These are phyloP conservation scores for Drosophila serrata DNA, from an alignment of 1,140 invertebrate genomes.

Conservation along the genomic window DNA sequence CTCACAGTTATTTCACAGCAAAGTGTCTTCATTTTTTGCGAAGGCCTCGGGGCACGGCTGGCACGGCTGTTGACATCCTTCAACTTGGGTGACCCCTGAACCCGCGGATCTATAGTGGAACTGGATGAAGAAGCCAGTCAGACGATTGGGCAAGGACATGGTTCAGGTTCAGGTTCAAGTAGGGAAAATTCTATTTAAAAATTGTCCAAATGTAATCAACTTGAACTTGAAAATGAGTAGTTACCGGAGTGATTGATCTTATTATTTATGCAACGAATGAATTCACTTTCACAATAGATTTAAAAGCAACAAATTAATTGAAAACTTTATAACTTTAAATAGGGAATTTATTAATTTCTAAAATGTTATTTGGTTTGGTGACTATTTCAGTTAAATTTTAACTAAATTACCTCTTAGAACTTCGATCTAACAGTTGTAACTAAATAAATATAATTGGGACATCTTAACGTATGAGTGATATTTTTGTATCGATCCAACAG, in stretches of 20 bases:
- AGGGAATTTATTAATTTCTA: neutral
- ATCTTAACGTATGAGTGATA: neutral
- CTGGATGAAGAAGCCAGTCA: conserved; percentile 1
- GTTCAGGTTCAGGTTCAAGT: conserved; percentile 8
- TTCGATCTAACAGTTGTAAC: too few relatives aligned
- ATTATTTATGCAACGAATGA: neutral
- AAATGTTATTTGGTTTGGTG: neutral
- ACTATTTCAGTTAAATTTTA: neutral
- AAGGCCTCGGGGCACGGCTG: conserved; percentile 22
- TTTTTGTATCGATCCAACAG: neutral
- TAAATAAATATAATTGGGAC: neutral
- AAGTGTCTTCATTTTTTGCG: conserved; percentile 28
- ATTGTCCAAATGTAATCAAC: neutral
- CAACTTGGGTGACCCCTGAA: conserved; percentile 13
- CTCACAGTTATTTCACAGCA: conserved; percentile 41
- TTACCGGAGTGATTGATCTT: neutral
- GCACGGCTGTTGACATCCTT: conserved; percentile 42
- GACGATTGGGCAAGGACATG: conserved; percentile 13
- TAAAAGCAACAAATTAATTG: neutral
- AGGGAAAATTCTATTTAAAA: neutral
- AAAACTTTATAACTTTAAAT: neutral
- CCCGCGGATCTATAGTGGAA: neutral
- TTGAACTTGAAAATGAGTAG: conserved; percentile 6
- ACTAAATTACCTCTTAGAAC: neutral
- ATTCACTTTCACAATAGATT: neutral